A percentile compares a stretch with the other conserved stretches of the same genome.
phyloP scores from a whole-genome alignment of 2,113 vertebrate species.

The Willisornis vidua region DNA sequence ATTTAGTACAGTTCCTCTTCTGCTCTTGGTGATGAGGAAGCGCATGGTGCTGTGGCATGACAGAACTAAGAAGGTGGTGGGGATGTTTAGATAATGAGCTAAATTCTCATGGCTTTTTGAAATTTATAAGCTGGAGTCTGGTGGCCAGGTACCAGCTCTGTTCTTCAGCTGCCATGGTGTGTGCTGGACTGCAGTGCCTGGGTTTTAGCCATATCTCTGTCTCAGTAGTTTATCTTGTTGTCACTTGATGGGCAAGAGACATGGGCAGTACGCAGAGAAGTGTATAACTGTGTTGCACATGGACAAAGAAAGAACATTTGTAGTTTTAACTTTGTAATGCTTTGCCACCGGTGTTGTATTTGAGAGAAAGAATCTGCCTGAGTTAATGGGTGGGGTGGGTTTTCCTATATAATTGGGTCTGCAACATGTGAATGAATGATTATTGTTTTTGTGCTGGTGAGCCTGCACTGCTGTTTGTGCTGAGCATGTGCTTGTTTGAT shows the following conservation, averaged over 20 bases:
- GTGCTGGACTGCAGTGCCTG: background rate
- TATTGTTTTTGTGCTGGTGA: background rate
- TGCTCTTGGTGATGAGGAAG: background rate
- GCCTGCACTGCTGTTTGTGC: background rate
- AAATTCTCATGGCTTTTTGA: background rate
- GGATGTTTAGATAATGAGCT: background rate
- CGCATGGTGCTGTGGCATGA: background rate
- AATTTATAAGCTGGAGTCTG: background rate
- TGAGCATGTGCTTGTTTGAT: background rate
- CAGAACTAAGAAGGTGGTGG: background rate
- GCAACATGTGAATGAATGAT: background rate
- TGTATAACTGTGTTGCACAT: background rate
- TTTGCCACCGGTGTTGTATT: background rate
- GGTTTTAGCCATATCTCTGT: background rate
- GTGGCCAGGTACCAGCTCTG: background rate
- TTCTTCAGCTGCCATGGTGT: background rate
- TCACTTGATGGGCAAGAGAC: background rate
- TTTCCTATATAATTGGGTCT: background rate
- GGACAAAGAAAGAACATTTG: background rate
- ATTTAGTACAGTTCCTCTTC: background rate
- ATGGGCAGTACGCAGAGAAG: background rate
- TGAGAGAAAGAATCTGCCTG: background rate
- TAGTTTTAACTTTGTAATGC: background rate
- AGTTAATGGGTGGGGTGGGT: background rate
- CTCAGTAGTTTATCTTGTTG: background rate